Percentiles rank a stretch among this genome's conserved stretches.
Evolutionary conservation across 1,140 invertebrate genomes (phyloP).

Genomic region (Dreissena polymorpha): DNA sequence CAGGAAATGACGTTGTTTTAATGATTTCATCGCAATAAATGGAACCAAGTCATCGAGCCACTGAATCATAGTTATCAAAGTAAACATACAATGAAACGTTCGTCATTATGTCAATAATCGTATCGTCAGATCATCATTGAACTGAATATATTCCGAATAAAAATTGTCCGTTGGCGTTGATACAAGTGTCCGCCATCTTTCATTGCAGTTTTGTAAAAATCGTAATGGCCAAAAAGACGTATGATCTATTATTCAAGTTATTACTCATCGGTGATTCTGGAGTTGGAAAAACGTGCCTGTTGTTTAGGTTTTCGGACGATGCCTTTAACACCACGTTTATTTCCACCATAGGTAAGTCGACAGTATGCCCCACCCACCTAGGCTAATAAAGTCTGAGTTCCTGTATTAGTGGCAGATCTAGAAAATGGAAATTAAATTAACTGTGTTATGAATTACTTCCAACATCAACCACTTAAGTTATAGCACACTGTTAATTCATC

Average conservation of each 20-base stretch:
- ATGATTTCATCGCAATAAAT: constrained; percentile 42
- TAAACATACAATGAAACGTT: no score
- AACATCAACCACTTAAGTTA: no score
- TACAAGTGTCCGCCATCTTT: constrained; percentile 44
- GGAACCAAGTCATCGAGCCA: neutral
- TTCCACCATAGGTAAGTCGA: constrained; percentile 95
- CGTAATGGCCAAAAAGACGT: constrained; percentile 79
- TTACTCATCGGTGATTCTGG: constrained; percentile 98
- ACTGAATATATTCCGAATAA: no score
- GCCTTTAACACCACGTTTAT: constrained; percentile 98
- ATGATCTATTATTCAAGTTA: constrained; percentile 92
- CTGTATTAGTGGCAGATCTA: no score
- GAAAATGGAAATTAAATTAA: no score
- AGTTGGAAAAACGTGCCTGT: constrained; percentile 98
- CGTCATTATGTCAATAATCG: no score
- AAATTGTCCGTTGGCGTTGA: no score
- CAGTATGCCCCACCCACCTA: constrained; percentile 11
- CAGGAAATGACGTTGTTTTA: constrained; percentile 50
- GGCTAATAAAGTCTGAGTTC: no score
- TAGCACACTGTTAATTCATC: no score
- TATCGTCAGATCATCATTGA: no score
- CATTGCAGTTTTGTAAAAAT: constrained; percentile 4
- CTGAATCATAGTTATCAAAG: no score
- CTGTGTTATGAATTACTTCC: no score
- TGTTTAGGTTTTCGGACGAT: constrained; percentile 91